These are phyloP conservation scores for Oedothorax gibbosus DNA, from an alignment of 1,140 invertebrate species.

Conservation along the genomic window DNA sequence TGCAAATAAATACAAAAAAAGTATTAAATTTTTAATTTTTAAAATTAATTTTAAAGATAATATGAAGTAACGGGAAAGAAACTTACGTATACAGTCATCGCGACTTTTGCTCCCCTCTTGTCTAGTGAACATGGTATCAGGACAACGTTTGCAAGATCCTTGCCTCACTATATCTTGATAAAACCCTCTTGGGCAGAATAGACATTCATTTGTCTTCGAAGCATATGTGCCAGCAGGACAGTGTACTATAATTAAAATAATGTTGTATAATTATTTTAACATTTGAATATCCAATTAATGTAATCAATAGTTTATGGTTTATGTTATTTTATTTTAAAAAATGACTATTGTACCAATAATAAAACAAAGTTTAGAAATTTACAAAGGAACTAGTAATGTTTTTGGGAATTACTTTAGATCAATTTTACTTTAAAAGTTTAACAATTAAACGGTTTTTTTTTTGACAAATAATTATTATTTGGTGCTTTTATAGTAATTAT, in stretches of 20 bases:
- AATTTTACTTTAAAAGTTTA: too few relatives aligned
- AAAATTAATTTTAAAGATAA: background rate
- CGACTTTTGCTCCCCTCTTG: slow-evolving; percentile 79
- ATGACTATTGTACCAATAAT: too few relatives aligned
- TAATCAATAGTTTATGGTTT: too few relatives aligned
- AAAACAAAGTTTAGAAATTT: too few relatives aligned
- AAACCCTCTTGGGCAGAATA: slow-evolving; percentile 87
- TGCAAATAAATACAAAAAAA: slow-evolving; percentile 71
- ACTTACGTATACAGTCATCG: slow-evolving; percentile 68
- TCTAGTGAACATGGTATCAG: slow-evolving; percentile 89
- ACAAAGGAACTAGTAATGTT: too few relatives aligned
- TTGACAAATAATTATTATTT: background rate
- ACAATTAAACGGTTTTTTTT: too few relatives aligned
- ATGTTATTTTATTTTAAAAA: too few relatives aligned
- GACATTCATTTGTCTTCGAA: slow-evolving; percentile 85
- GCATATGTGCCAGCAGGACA: slow-evolving; percentile 96
- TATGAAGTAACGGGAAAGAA: background rate
- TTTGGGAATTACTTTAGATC: too few relatives aligned
- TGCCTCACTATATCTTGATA: slow-evolving; percentile 93
- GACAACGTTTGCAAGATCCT: slow-evolving; percentile 88
- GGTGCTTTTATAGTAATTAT: background rate
- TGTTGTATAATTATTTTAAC: background rate
- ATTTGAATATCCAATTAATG: background rate
- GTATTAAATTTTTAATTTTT: background rate
- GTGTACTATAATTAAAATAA: slow-evolving; percentile 77